A percentile compares a stretch with the other conserved stretches of the same genome.
Evolutionary conservation across 1,140 invertebrate species (phyloP).

Genomic region (Lanistes nyassanus): DNA sequence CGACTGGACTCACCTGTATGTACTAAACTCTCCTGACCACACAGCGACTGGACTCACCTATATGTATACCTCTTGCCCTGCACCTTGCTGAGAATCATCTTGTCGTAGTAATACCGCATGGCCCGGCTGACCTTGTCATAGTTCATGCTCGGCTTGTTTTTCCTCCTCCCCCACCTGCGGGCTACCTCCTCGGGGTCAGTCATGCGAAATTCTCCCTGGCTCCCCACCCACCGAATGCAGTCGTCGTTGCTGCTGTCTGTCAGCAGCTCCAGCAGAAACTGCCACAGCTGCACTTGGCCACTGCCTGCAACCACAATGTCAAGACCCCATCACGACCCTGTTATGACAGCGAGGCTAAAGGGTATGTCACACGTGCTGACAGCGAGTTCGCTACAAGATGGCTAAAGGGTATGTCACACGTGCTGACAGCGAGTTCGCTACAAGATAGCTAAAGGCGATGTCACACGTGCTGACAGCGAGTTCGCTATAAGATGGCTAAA

Average conservation of each 20-base stretch:
- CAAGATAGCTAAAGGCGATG: too few relatives aligned
- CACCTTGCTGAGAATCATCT: conserved; percentile 98
- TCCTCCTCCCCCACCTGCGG: conserved; percentile 92
- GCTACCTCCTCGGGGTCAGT: conserved; percentile 97
- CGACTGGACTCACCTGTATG: not conserved
- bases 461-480: too few relatives aligned
- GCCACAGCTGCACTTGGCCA: conserved; percentile 79
- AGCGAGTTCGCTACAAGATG: too few relatives aligned
- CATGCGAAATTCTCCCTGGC: conserved; percentile 98
- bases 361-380: too few relatives aligned
- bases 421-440: too few relatives aligned
- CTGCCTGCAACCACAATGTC: conserved; percentile 46
- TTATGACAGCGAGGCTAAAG: too few relatives aligned
- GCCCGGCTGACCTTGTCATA: conserved; percentile 84
- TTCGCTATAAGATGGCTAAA: too few relatives aligned
- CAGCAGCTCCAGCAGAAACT: conserved; percentile 93
- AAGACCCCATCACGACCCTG: too few relatives aligned
- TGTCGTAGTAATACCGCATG: conserved; percentile 91
- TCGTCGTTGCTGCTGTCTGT: conserved; percentile 94
- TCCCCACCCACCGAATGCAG: conserved; percentile 96
- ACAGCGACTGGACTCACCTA: conserved; percentile 53
- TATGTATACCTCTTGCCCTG: conserved; percentile 83
- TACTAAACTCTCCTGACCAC: too few relatives aligned
- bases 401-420: too few relatives aligned
- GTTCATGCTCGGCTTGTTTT: conserved; percentile 90